Conservation (phyloP, 1,140 invertebrate genomes). For the Phortica variegata region DNA sequence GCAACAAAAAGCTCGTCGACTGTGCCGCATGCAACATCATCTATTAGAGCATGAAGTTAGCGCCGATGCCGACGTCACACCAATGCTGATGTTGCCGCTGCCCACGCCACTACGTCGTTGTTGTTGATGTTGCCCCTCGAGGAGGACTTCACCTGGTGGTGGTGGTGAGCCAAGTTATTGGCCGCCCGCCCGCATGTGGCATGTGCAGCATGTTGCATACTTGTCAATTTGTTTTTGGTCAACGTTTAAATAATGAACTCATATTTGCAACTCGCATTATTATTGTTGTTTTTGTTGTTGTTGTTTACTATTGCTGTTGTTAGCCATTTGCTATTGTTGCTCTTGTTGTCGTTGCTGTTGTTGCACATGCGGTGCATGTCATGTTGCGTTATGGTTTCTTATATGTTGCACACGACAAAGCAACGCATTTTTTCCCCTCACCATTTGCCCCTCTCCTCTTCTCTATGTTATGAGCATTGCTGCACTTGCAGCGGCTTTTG, state of each 20-base stretch:
- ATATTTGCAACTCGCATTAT: slow-evolving; percentile 43
- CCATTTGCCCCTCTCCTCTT: slow-evolving; percentile 23
- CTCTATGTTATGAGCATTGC: slow-evolving; percentile 3
- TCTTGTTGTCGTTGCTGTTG: slow-evolving; percentile 21
- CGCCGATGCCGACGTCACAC: slow-evolving; percentile 6
- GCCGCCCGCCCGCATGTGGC: slow-evolving; percentile 1
- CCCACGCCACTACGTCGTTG: neutral
- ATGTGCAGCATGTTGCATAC: slow-evolving; percentile 37
- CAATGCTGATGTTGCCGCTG: no score
- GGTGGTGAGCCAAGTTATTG: neutral
- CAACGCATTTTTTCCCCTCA: neutral
- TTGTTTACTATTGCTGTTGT: slow-evolving; percentile 2
- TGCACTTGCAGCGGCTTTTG: slow-evolving; percentile 51
- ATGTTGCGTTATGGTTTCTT: slow-evolving; percentile 45
- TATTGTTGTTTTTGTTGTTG: slow-evolving; percentile 1
- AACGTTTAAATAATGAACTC: slow-evolving; percentile 56
- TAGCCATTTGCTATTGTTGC: slow-evolving; percentile 17
- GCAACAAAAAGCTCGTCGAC: neutral
- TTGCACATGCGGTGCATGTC: slow-evolving; percentile 54
- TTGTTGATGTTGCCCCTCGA: neutral
- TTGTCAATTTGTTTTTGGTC: slow-evolving; percentile 56
- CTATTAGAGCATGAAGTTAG: slow-evolving; percentile 49
- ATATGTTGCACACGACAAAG: slow-evolving; percentile 4
- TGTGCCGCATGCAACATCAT: slow-evolving; percentile 26
- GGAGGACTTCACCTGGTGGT: neutral